Evolutionary conservation across 2,797 vertebrate species (phyloP).

Genomic region (Clarias fuscus): DNA sequence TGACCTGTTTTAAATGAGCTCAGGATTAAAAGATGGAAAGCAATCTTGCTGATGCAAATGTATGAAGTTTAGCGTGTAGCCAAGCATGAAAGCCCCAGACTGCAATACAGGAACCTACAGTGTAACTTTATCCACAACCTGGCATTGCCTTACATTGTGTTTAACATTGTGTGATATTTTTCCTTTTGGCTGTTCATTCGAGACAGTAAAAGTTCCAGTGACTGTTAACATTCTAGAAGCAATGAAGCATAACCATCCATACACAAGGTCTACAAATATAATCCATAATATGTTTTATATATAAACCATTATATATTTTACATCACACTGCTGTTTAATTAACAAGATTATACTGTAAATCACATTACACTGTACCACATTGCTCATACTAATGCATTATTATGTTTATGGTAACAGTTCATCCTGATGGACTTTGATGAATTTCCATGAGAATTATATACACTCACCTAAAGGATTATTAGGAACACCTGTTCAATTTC

Average conservation of each 20-base stretch:
- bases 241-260: background rate
- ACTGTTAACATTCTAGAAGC: conserved; percentile 3
- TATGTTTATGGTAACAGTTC: background rate
- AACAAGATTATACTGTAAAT: background rate
- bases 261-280: conserved; percentile 18
- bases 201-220: background rate
- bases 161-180: conserved; percentile 19
- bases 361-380: background rate
- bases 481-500: no score
- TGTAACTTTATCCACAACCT: conserved; percentile 26
- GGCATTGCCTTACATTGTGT: conserved; percentile 2
- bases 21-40: conserved; percentile 43
- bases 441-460: no score
- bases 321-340: background rate
- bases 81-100: conserved; percentile 35
- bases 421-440: no score
- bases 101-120: conserved; percentile 26
- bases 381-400: background rate
- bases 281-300: background rate
- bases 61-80: conserved; percentile 26
- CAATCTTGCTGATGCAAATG: conserved; percentile 40
- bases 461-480: no score
- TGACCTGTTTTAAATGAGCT: conserved; percentile 28
- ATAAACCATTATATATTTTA: background rate
- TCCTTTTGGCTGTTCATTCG: background rate